Evolutionary conservation across 2,797 vertebrate species (phyloP), one percentile per base, ranked within the genome.

Genomic region (Fundulus diaphanus): DNA sequence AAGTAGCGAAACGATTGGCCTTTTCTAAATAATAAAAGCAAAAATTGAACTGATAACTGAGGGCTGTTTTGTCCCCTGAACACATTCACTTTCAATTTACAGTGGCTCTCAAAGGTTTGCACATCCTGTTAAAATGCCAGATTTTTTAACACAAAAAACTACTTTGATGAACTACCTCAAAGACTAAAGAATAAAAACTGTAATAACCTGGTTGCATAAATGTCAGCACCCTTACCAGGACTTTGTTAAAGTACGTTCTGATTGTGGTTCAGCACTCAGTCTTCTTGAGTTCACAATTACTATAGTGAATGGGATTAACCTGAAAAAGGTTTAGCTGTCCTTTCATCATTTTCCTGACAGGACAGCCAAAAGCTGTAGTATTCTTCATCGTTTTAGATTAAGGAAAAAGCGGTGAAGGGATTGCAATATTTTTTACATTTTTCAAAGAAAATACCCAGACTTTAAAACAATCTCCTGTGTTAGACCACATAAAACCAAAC

Each of bases 51-150:
- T 12, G 8, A 63, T 37, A 20, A n/a, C 11, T 5, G 9, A 1
- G 51, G 77, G 68, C 51, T 80, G 74, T 75, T 77, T 76, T 75
- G 40, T 68, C 74, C 37, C 71, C 52, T 9, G 11, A 70, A 52
- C n/a, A 52, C 35, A 7, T n/a, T 37, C 15, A 6, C 73, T 27
- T 66, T 42, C 63, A 12, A 15, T 3, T 42, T 15, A 66, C 7
- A n/a, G 12, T 13, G 24, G 2, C 27, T 29, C 3, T 27, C 27
- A 27, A 27, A 27, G 5, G 27, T 27, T 56, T 29, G 27, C 8
- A 54, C 24, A n/a, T 8, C 49, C 7, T 54, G 5, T 5, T 40
- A 42, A 24, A 42, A 40, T 63, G 7, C 20, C 16, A 33, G 7
- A 18, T 33, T 59, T 59, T 33, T 33, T 33, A 3, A 9, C 20